These are phyloP conservation scores for Heteronetta atricapilla DNA, from an alignment of 2,113 vertebrate species.

Conservation along the genomic window DNA sequence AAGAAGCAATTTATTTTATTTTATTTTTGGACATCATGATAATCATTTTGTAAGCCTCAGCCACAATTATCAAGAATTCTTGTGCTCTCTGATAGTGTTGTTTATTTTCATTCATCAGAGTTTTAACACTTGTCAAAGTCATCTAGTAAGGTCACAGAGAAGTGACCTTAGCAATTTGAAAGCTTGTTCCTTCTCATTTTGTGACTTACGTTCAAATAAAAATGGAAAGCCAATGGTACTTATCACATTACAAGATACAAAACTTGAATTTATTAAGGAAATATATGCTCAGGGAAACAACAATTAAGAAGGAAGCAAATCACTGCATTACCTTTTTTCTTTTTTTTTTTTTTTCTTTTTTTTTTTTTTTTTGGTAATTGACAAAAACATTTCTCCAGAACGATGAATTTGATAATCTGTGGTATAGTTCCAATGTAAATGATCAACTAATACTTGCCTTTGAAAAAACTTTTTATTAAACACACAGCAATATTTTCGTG, in stretches of 20 bases:
- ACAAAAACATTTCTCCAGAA: not conserved
- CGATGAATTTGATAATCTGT: not conserved
- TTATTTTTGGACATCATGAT: not conserved
- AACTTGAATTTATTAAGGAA: not conserved
- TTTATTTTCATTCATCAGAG: conserved; percentile 3
- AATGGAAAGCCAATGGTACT: not conserved
- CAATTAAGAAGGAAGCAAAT: not conserved
- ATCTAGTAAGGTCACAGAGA: not conserved
- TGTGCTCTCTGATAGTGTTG: not conserved
- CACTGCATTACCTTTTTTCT: not conserved
- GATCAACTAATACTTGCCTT: not conserved
- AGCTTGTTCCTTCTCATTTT: not conserved
- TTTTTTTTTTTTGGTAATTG: not conserved
- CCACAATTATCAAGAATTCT: not conserved
- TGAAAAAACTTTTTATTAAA: not conserved
- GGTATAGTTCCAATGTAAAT: not conserved
- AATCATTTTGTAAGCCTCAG: not conserved
- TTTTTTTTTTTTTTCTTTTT: too few relatives aligned
- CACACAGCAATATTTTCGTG: not conserved
- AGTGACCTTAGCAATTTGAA: not conserved
- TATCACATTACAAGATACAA: not conserved
- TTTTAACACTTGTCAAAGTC: conserved; percentile 16
- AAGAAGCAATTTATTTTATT: not conserved
- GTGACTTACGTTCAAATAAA: conserved; percentile 16
- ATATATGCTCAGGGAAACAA: not conserved